These are phyloP conservation scores for Istiophorus platypterus DNA, from an alignment of 2,113 vertebrate genomes.

Conservation along the genomic window DNA sequence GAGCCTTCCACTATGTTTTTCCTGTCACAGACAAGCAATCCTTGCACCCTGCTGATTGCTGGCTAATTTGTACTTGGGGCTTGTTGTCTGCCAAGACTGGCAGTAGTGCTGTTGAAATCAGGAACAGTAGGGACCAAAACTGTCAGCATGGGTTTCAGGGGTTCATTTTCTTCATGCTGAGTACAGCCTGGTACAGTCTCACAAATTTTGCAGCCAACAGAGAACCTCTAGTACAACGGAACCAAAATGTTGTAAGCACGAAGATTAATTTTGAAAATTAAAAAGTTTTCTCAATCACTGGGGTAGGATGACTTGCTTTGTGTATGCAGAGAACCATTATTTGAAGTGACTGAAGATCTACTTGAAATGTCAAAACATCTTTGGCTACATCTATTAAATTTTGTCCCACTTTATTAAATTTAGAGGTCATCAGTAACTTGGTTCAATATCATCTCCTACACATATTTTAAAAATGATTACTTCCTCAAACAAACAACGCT, in stretches of 20 bases:
- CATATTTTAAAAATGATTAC: conserved; percentile 33
- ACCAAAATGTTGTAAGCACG: conserved; percentile 21
- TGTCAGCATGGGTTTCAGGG: conserved; percentile 79
- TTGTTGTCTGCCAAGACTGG: conserved; percentile 77
- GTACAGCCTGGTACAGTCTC: conserved; percentile 75
- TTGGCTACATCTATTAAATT: conserved; percentile 28
- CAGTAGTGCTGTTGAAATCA: conserved; percentile 75
- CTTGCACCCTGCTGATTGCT: conserved; percentile 67
- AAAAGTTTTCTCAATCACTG: conserved; percentile 4
- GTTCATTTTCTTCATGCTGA: conserved; percentile 83
- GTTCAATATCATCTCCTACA: conserved; percentile 43
- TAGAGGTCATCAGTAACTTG: conserved; percentile 55
- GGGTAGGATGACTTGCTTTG: conserved; percentile 15
- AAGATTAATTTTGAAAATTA: conserved; percentile 29
- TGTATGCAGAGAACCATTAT: conserved; percentile 18
- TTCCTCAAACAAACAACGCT: conserved; percentile 16
- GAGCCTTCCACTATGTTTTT: conserved; percentile 55
- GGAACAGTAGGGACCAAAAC: conserved; percentile 80
- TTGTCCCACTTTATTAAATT: conserved; percentile 45
- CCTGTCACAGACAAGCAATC: conserved; percentile 60
- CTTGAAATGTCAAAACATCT: conserved; percentile 38
- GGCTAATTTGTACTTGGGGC: conserved; percentile 77
- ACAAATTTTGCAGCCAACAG: conserved; percentile 54
- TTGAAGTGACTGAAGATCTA: conserved; percentile 47
- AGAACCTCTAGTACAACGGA: conserved; percentile 36